Evolutionary conservation across 2,113 vertebrate genomes (phyloP).

Genomic region (Fulmarus glacialis): DNA sequence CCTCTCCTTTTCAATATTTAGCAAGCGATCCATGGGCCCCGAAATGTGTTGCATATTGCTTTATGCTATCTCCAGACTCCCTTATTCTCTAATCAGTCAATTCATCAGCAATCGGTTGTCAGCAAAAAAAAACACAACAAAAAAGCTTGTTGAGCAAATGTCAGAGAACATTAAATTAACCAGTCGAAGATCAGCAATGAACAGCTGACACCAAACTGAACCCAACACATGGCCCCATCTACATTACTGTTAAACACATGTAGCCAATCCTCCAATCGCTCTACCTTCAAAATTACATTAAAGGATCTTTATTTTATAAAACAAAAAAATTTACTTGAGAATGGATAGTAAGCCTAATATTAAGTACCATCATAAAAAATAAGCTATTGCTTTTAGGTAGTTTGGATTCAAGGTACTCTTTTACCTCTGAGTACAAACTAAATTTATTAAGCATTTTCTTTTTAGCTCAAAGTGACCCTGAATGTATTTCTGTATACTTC

Average conservation of each 20-base stretch:
- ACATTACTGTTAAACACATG: constrained; percentile 14
- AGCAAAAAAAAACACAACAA: neutral
- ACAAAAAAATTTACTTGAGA: neutral
- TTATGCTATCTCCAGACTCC: neutral
- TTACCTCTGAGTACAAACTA: neutral
- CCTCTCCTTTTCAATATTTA: neutral
- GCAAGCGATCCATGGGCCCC: neutral
- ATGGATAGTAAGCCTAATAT: neutral
- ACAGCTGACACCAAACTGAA: constrained; percentile 64
- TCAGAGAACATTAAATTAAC: constrained; percentile 52
- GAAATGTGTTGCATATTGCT: neutral
- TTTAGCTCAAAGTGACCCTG: neutral
- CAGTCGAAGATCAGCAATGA: constrained; percentile 36
- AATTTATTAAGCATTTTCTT: neutral
- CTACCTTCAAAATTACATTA: constrained; percentile 24
- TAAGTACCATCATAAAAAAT: neutral
- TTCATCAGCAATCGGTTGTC: neutral
- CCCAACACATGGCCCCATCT: constrained; percentile 40
- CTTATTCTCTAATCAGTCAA: neutral
- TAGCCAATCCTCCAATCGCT: neutral
- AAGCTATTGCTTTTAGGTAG: neutral
- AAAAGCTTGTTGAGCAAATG: constrained; percentile 5
- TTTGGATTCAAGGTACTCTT: neutral
- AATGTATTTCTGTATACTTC: neutral
- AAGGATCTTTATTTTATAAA: neutral